Percentiles rank a stretch among this genome's conserved stretches.
These are phyloP conservation scores for Acanthornis magna DNA, from an alignment of 2,797 vertebrate species.

Conservation along the genomic window DNA sequence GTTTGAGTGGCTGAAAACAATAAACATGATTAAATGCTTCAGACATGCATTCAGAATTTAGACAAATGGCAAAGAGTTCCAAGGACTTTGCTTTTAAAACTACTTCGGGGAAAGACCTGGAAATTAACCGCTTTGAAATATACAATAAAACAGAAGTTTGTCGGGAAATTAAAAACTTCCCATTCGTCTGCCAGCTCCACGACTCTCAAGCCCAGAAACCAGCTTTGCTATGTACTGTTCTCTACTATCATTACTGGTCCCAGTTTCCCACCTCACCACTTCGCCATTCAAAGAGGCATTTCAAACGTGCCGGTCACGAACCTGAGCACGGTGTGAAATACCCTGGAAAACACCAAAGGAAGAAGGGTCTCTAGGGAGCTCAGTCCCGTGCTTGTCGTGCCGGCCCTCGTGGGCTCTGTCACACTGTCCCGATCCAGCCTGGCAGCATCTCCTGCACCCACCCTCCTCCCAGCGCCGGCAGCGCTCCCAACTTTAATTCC, in stretches of 20 bases:
- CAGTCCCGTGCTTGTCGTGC: not conserved
- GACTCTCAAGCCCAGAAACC: not conserved
- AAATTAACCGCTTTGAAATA: not conserved
- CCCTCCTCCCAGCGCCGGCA: not conserved
- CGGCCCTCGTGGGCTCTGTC: fast-evolving
- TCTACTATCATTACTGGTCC: not conserved
- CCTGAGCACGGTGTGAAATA: not conserved
- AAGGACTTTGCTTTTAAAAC: slow-evolving; percentile 56
- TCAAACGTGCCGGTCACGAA: not conserved
- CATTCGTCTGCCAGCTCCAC: not conserved
- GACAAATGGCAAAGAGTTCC: slow-evolving; percentile 59
- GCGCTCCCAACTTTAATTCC: not conserved
- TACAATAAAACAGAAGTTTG: not conserved
- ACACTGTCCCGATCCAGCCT: not conserved
- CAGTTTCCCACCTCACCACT: not conserved
- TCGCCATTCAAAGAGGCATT: not conserved
- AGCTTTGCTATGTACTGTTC: not conserved
- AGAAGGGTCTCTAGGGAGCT: not conserved
- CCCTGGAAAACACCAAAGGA: not conserved
- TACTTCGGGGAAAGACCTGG: slow-evolving; percentile 29
- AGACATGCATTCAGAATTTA: slow-evolving; percentile 70
- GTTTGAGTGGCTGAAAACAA: slow-evolving; percentile 76
- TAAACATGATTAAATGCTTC: slow-evolving; percentile 76
- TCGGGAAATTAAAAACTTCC: not conserved
- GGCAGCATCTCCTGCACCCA: not conserved